Percentiles rank a stretch among this genome's conserved stretches.
phyloP scores from a whole-genome alignment of 2,113 vertebrate genomes.

The Psilopsiagon aymara region DNA sequence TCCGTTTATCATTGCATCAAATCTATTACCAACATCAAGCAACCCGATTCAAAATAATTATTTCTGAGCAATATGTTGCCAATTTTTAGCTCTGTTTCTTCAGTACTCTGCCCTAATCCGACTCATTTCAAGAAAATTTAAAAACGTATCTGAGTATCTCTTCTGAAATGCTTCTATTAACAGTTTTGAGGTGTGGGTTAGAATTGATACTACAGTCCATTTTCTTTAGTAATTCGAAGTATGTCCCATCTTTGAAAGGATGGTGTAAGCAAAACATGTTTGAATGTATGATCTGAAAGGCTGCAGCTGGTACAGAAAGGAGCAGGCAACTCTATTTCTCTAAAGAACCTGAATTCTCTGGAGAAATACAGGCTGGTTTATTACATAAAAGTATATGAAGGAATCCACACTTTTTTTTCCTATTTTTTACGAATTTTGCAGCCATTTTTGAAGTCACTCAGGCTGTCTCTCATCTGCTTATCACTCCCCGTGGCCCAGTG shows the following conservation, averaged over 20 bases:
- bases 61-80: conserved; percentile 1
- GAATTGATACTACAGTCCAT: neutral
- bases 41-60: neutral
- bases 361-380: neutral
- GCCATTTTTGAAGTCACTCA: neutral
- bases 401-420: neutral
- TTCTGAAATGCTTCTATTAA: conserved; percentile 12
- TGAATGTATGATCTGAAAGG: neutral
- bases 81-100: neutral
- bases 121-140: conserved; percentile 6
- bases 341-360: neutral
- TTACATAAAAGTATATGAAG: neutral
- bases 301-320: neutral
- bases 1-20: conserved; percentile 11
- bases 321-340: neutral
- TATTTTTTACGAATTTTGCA: neutral
- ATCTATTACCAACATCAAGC: conserved; percentile 1
- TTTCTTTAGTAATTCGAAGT: neutral
- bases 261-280: neutral
- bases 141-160: neutral
- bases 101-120: neutral
- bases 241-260: neutral
- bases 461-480: neutral
- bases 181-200: neutral
- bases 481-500: neutral